phyloP scores from a whole-genome alignment of 2,888 invertebrate species.

The Conus canariensis region DNA sequence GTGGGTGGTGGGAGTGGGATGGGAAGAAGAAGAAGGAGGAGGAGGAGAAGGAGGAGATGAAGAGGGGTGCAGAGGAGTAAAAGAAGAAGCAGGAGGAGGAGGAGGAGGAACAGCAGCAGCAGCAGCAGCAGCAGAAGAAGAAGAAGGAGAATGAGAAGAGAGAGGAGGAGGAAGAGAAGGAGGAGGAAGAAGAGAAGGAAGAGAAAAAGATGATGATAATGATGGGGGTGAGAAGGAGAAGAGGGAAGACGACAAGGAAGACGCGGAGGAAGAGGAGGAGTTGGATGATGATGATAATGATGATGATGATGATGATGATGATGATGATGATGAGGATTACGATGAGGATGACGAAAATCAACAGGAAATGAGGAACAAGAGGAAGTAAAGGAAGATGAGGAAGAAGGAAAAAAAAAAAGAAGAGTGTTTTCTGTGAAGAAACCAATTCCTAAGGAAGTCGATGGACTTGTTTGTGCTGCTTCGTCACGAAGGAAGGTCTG shows the following conservation, averaged over 20 bases:
- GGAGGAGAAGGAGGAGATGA: not conserved
- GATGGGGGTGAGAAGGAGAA: not conserved
- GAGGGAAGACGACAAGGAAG: not conserved
- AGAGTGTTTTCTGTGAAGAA: too few relatives aligned
- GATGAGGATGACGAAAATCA: too few relatives aligned
- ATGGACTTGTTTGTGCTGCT: too few relatives aligned
- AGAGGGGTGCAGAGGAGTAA: not conserved
- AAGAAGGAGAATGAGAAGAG: not conserved
- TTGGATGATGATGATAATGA: not conserved
- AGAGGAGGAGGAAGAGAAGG: not conserved
- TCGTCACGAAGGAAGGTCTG: too few relatives aligned
- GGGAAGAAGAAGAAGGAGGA: not conserved
- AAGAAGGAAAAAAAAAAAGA: too few relatives aligned
- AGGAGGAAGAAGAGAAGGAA: not conserved
- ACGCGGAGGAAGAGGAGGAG: not conserved
- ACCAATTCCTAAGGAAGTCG: too few relatives aligned
- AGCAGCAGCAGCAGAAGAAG: not conserved
- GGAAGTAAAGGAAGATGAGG: too few relatives aligned
- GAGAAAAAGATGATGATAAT: not conserved
- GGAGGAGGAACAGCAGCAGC: not conserved
- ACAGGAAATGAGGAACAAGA: too few relatives aligned
- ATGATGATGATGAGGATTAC: not conserved
- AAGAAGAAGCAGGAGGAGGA: not conserved
- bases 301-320: conserved; percentile 26
- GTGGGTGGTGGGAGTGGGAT: too few relatives aligned